phyloP scores from a whole-genome alignment of 2,113 vertebrate species.

The Gymnocephalus cernua region DNA sequence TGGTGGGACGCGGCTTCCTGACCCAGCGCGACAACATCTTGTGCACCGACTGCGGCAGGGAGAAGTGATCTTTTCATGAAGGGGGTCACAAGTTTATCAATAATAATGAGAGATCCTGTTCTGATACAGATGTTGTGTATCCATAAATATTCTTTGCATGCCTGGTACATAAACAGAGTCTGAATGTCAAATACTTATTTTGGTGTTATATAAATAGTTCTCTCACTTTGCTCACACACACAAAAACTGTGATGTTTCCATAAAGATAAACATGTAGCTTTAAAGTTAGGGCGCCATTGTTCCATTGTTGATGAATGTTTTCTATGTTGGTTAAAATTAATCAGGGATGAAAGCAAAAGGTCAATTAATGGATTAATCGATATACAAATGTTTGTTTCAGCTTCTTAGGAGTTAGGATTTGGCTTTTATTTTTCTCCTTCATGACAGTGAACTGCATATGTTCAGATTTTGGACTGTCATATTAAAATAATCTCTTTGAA shows the following conservation, averaged over 20 bases:
- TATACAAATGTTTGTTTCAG: too few species aligned
- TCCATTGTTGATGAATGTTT: background rate
- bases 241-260: constrained; percentile 5
- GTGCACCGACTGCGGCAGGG: constrained; percentile 89
- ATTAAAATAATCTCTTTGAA: background rate
- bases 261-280: constrained; percentile 4
- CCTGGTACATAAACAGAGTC: constrained; percentile 9
- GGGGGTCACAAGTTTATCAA: constrained; percentile 4
- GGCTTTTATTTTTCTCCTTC: background rate
- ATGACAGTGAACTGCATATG: background rate
- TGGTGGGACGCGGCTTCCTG: constrained; percentile 96
- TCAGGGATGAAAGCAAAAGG: background rate
- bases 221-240: constrained; percentile 2
- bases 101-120: constrained; percentile 6
- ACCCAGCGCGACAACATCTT: constrained; percentile 87
- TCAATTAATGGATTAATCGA: background rate
- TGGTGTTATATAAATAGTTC: constrained; percentile 6
- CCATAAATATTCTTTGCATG: constrained; percentile 4
- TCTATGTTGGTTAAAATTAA: background rate
- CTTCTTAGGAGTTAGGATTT: background rate
- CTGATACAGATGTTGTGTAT: constrained; percentile 17
- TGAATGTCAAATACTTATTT: constrained; percentile 26
- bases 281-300: background rate
- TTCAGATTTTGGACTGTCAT: background rate
- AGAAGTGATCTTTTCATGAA: constrained; percentile 72